phyloP scores from a whole-genome alignment of 2,888 invertebrate genomes.

The Autographa pulchrina region DNA sequence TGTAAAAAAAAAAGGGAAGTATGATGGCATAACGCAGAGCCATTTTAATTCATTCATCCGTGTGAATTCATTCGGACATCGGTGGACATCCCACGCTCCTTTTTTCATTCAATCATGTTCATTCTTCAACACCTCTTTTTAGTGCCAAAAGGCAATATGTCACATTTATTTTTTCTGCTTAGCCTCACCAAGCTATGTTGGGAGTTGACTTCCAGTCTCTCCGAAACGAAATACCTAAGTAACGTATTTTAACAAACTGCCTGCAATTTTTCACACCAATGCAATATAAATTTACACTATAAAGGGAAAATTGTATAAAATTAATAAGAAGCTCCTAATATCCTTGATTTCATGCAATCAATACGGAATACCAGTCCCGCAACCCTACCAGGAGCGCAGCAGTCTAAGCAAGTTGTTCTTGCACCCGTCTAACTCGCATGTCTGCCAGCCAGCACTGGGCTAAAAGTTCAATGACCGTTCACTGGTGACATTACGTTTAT shows the following conservation, averaged over 20 bases:
- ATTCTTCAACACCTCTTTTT: neutral
- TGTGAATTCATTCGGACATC: neutral
- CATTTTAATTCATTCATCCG: neutral
- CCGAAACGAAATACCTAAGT: no score
- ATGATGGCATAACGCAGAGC: no score
- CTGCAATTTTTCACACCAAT: no score
- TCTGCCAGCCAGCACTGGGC: constrained; percentile 72
- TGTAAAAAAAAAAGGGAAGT: no score
- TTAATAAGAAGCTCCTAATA: neutral
- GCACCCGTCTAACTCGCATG: constrained; percentile 60
- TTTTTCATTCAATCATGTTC: constrained; percentile 1
- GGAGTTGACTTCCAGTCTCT: no score
- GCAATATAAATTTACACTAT: no score
- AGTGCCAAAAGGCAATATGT: no score
- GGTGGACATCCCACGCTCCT: neutral
- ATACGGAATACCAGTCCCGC: constrained; percentile 43
- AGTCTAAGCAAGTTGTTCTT: constrained; percentile 71
- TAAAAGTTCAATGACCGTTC: constrained; percentile 75
- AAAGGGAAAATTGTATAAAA: neutral
- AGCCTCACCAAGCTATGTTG: no score
- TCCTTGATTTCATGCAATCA: constrained; percentile 39
- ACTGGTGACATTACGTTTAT: constrained; percentile 66
- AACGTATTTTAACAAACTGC: no score
- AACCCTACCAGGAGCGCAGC: constrained; percentile 73
- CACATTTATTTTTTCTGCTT: no score